phyloP scores from a whole-genome alignment of 2,113 vertebrate genomes.

The Ophthalmolycus amberensis region DNA sequence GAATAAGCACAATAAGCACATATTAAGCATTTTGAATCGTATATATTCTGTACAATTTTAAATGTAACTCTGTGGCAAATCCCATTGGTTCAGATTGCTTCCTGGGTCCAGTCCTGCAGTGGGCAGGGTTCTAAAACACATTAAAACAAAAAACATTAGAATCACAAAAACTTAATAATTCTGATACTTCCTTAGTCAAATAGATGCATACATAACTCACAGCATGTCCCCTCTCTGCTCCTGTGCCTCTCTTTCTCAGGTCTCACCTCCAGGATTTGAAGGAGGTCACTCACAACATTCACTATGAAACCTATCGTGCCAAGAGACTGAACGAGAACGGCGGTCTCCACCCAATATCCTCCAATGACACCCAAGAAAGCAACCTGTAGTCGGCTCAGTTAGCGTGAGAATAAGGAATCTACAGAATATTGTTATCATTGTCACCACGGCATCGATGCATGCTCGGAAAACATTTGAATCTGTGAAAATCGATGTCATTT shows the following conservation, averaged over 20 bases:
- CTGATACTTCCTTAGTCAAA: background rate
- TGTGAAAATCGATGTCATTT: slow-evolving; percentile 63
- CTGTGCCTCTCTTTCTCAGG: slow-evolving; percentile 72
- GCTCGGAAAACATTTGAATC: slow-evolving; percentile 55
- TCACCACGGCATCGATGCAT: slow-evolving; percentile 72
- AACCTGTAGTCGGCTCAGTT: slow-evolving; percentile 86
- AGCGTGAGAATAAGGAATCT: slow-evolving; percentile 37
- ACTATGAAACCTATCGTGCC: slow-evolving; percentile 97
- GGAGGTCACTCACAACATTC: slow-evolving; percentile 98
- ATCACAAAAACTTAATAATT: background rate
- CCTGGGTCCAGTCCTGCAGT: background rate
- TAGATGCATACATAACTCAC: background rate
- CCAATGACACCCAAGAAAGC: slow-evolving; percentile 88
- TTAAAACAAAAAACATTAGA: background rate
- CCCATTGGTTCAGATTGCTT: background rate
- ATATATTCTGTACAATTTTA: background rate
- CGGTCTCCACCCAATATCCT: slow-evolving; percentile 91
- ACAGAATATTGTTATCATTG: slow-evolving; percentile 30
- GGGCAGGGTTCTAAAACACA: background rate
- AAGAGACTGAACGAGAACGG: slow-evolving; percentile 95
- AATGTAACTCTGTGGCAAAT: background rate
- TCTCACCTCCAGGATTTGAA: slow-evolving; percentile 98
- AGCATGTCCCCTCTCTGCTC: background rate
- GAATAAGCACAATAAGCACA: background rate
- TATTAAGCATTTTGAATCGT: background rate